Conservation (phyloP, 2,888 invertebrate genomes). For the Tribolium freemani region DNA sequence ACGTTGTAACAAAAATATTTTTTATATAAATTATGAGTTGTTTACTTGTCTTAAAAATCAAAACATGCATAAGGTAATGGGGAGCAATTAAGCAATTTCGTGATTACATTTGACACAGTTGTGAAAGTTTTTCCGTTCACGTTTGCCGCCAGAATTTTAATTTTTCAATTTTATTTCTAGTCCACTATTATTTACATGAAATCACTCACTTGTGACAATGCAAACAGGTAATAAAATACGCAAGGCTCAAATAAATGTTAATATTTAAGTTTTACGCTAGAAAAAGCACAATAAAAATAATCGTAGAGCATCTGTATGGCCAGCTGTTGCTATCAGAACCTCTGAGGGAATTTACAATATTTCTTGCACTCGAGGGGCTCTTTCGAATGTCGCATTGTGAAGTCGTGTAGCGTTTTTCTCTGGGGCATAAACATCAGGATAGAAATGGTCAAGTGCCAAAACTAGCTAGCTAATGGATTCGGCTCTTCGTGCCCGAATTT, state of each 20-base stretch:
- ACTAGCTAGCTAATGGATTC: not conserved
- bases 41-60: too few species aligned
- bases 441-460: not conserved
- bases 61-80: not conserved
- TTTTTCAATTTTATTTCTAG: not conserved
- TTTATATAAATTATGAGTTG: too few species aligned
- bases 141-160: too few species aligned
- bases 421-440: not conserved
- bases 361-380: not conserved
- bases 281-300: constrained; percentile 6
- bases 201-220: too few species aligned
- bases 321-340: constrained; percentile 3
- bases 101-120: not conserved
- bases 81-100: not conserved
- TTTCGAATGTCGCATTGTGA: not conserved
- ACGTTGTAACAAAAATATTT: too few species aligned
- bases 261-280: not conserved
- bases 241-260: not conserved
- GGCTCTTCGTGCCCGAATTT: not conserved
- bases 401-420: not conserved
- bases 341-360: not conserved
- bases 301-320: constrained; percentile 5
- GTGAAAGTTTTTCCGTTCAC: too few species aligned
- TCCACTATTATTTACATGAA: not conserved
- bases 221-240: not conserved